Base-by-base conservation (phyloP, 2,888 invertebrate genomes). In the Hipparchia semele region DNA sequence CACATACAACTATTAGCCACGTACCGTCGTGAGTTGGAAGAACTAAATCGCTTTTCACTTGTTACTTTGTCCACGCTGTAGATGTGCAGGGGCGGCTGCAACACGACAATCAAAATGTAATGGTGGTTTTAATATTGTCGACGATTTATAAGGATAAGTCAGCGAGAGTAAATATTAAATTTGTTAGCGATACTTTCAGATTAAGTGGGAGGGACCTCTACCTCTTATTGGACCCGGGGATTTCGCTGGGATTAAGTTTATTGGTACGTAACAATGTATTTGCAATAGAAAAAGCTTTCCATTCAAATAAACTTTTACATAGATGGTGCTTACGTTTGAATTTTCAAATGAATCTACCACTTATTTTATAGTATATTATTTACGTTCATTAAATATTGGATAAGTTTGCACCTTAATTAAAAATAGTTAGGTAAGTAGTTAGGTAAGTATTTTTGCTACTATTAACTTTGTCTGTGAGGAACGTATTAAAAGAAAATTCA, bases 61-160 rank as follows among this genome's bases (percentile, higher is more conserved):
- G 2, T 78, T 3, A 77, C 80, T 86, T 87, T 78, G 1, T 78
- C 83, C 86, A 81, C 65, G 70, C 75, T 54, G 59, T 33, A 79
- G 83, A 77, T 75, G 75, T 79, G 84, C 83, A 86, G 85, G 91
- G 92, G 91, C 86, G 86, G 81, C 81, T 81, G 79, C 83, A 80
- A 83, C 82, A 84, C 87, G 82, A 86, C 91, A 89, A 92, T 94
- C 90, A 90, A 91, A 87, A 87, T 89, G 90, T 90, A 90, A 90
- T 90, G 86, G 92, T 82, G 92, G 92, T 94, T 93, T 91, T 92
- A 94, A 94, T 93, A 94, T 89, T 91, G 93, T 91, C 89, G 89
- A 86, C 94, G 88, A 93, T 93, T 93, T 94, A 93, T 94, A 93
- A 93, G 87, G 93, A 93, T 94, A 92, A 93, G 92, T 92, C 92